These are phyloP conservation scores for Hestina assimilis DNA, from an alignment of 1,140 invertebrate genomes.

Conservation along the genomic window DNA sequence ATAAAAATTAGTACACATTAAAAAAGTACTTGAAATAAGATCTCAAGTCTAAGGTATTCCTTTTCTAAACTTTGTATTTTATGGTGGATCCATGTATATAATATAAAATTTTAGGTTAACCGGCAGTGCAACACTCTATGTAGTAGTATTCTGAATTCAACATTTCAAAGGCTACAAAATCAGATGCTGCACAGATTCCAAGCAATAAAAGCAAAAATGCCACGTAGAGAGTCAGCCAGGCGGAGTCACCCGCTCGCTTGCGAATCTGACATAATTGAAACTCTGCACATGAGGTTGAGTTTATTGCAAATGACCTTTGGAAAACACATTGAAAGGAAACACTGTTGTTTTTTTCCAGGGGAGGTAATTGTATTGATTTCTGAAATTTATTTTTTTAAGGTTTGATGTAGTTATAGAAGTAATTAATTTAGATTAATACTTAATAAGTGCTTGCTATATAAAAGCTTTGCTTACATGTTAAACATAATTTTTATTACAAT, in stretches of 20 bases:
- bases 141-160: constrained; percentile 87
- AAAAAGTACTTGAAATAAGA: too few species aligned
- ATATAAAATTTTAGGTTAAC: constrained; percentile 81
- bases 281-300: constrained; percentile 91
- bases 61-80: too few species aligned
- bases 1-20: too few species aligned
- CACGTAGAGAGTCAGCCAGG: constrained; percentile 89
- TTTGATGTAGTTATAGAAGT: neutral
- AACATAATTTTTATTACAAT: too few species aligned
- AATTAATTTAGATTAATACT: too few species aligned
- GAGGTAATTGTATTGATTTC: constrained; percentile 80
- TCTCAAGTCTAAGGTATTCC: too few species aligned
- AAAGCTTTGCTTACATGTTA: too few species aligned
- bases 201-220: constrained; percentile 93
- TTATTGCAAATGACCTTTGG: constrained; percentile 94
- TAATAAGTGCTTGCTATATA: too few species aligned
- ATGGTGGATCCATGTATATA: too few species aligned
- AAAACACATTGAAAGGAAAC: constrained; percentile 93
- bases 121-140: constrained; percentile 88
- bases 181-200: constrained; percentile 90
- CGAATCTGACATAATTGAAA: constrained; percentile 93
- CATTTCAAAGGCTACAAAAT: constrained; percentile 88
- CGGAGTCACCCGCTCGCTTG: constrained; percentile 90
- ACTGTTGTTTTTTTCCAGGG: constrained; percentile 94
- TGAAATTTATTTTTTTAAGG: neutral